Evolutionary conservation across 2,113 vertebrate genomes (phyloP), one percentile per base, ranked within the genome.

Genomic region (Rhineura floridana): DNA sequence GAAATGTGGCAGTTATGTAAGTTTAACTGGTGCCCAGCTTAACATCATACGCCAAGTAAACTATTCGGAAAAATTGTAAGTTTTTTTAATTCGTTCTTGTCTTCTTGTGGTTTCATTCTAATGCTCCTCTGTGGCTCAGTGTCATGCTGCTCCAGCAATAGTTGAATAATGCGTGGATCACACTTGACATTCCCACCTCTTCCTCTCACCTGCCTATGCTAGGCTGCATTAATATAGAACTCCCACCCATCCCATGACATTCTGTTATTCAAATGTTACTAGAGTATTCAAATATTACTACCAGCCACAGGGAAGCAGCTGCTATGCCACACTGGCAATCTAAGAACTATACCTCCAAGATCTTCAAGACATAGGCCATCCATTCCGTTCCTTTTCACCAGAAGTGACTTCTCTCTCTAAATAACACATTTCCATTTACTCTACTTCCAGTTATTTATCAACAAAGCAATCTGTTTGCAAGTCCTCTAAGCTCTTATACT

Each of bases 401-500:
- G 23, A 48, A 50, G 28, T 8, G 28, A 2, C 25, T 46, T 48
- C 42, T 12, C 3, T 33, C 25, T 50, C 42, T 12, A 78, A 15
- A 78, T 52, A 50, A 78, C 48, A 23, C 30, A 33, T 77, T 78
- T 78, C 50, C 33, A 59, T 80, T 10, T 80, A 59, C 7, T 80
- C 44, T 30, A 46, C 30, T 46, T 39, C 50, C 52, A 55, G 33
- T 17, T n/a, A 80, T 80, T 59, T 59, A 19, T 76, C 78, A 80
- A 85, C 55, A 86, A 0, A 0, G 67, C 78, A 62, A 87, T 83
- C 90, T 91, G 78, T 83, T 95, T 85, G 4, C 59, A 23, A 42
- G 86, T 73, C 33, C 89, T 88, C 77, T 85, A 81, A 88, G 90
- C 84, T 75, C 75, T 8, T n/a, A 90, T 69, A 59, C 39, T 84